Conservation (phyloP, 2,113 vertebrate genomes). For the Tamias sibiricus region DNA sequence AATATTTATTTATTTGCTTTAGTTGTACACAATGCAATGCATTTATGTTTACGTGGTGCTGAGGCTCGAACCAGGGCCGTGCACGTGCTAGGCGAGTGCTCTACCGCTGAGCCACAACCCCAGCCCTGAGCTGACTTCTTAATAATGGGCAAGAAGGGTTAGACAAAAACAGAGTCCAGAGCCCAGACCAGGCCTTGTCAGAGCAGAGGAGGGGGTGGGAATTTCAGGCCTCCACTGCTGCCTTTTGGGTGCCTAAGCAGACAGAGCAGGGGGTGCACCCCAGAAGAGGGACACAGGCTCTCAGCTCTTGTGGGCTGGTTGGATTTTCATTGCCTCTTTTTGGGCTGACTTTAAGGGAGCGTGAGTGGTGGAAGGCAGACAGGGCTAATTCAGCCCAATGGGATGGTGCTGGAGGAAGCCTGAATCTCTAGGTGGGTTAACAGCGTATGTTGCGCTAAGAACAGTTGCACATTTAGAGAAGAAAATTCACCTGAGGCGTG, state of each 20-base stretch:
- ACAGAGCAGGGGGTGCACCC: too few species aligned
- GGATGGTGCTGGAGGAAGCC: not conserved
- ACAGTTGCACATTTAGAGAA: not conserved
- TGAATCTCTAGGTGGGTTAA: not conserved
- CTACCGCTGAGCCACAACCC: too few species aligned
- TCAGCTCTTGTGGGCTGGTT: not conserved
- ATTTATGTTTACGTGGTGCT: too few species aligned
- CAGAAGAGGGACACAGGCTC: not conserved
- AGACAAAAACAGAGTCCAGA: not conserved
- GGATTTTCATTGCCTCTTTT: not conserved
- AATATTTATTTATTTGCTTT: too few species aligned
- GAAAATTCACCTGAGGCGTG: not conserved
- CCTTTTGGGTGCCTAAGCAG: not conserved
- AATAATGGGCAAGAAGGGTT: not conserved
- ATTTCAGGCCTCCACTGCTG: not conserved
- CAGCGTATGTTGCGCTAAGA: not conserved
- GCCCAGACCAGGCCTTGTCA: not conserved
- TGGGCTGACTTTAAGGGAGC: not conserved
- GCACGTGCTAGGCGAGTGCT: too few species aligned
- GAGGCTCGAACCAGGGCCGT: too few species aligned
- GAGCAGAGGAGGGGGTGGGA: not conserved
- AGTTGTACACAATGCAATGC: too few species aligned
- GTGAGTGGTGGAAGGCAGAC: not conserved
- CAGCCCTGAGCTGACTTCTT: too few species aligned
- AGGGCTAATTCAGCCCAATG: not conserved